Percentiles rank a stretch among this genome's conserved stretches.
Conservation (phyloP, 1,140 invertebrate genomes). For the Drosophila elegans region DNA sequence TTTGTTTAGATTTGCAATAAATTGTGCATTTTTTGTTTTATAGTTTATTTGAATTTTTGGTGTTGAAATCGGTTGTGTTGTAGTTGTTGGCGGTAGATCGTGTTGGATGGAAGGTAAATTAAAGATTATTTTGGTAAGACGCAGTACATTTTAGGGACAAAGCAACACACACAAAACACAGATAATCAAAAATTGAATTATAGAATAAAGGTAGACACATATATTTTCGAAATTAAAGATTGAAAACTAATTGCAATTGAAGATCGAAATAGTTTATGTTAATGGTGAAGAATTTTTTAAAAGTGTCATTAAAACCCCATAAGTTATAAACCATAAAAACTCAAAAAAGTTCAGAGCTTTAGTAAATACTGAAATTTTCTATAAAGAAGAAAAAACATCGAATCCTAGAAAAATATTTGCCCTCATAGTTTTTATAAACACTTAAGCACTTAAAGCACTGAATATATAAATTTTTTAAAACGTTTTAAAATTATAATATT, state of each 20-base stretch:
- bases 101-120: slow-evolving; percentile 35
- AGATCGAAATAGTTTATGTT: background rate
- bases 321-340: too few species aligned
- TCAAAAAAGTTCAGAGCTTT: too few species aligned
- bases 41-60: slow-evolving; percentile 4
- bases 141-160: slow-evolving; percentile 38
- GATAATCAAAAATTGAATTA: background rate
- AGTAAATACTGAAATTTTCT: too few species aligned
- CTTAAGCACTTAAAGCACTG: too few species aligned
- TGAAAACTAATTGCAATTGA: background rate
- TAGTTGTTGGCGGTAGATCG: slow-evolving; percentile 24
- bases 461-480: too few species aligned
- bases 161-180: slow-evolving; percentile 25
- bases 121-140: slow-evolving; percentile 43
- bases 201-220: background rate
- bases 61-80: slow-evolving; percentile 13
- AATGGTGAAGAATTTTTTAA: too few species aligned
- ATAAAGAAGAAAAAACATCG: too few species aligned
- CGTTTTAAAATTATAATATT: too few species aligned
- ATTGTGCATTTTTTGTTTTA: background rate
- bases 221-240: background rate
- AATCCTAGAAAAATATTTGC: too few species aligned
- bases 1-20: slow-evolving; percentile 1
- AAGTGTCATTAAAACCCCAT: too few species aligned
- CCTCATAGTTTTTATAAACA: too few species aligned